Base-by-base conservation (phyloP, 2,113 vertebrate genomes). In the Charadrius vociferus region DNA sequence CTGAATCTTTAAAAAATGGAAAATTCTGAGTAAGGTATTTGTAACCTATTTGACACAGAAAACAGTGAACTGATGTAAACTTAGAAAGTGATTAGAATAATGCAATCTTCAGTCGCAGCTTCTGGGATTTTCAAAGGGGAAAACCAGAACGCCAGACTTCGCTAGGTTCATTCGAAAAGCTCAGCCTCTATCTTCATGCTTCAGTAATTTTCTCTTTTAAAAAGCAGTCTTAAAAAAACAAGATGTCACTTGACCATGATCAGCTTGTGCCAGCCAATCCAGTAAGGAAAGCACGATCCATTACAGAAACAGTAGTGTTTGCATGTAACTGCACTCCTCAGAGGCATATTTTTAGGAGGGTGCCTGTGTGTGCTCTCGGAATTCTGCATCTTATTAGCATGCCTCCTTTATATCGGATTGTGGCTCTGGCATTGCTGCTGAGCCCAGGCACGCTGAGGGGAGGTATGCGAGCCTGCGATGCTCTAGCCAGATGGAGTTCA, bases 401-500 rank as follows among this genome's bases (percentile, higher is more conserved):
- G 93, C 89, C 81, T 86, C 81, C 36, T 85, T 84, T 72, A 9
- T 23, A 18, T 1, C 1, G 7, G 45, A 24, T 24, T 20, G 83
- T 81, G 88, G 78, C 78, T 32, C 19, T 12, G 49, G 70, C 41
- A 8, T 22, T 89, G 78, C 49, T 70, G 83, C 78, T 62, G 91
- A 75, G 93, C 96, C 68, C 83, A 23, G 55, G 83, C 53, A 12
- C 26, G 91, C 58, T 52, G 86, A 39, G 39, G 73, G 91, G 89
- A 59, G 91, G 74, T 43, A 27, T 5, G 49, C 0, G 2, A 95
- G 97, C 82, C 59, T 29, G 90, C 4, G 3, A 58, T 45, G 87
- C 77, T 62, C 80, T 4, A 81, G 84, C 88, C 96, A 97, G 97
- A 97, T 97, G 97, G 97, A 97, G 78, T 82, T 95, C 93, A 95